Evolutionary conservation across 2,113 vertebrate genomes (phyloP).

Genomic region (Tetrao urogallus): DNA sequence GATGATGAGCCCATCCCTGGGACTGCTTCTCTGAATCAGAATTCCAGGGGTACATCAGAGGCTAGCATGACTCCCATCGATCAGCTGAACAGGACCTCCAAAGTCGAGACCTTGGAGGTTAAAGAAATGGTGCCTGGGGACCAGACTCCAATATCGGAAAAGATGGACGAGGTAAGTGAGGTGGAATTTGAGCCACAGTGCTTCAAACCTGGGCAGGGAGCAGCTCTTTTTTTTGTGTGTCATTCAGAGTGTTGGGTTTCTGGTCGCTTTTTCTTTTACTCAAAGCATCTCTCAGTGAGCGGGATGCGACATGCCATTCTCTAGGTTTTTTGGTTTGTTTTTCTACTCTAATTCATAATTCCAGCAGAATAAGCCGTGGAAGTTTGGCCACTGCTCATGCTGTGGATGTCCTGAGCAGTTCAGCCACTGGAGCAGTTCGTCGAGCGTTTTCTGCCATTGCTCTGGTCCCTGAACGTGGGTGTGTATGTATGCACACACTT

Average conservation of each 20-base stretch:
- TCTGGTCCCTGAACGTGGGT: background rate
- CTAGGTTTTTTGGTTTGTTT: conserved; percentile 25
- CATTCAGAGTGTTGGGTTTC: accelerated
- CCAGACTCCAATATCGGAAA: conserved; percentile 85
- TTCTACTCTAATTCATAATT: conserved; percentile 37
- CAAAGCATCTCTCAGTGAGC: background rate
- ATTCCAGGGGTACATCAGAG: conserved; percentile 72
- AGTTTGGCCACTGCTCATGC: conserved; percentile 23
- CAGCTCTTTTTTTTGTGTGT: background rate
- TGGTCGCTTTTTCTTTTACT: conserved; percentile 19
- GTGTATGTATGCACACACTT: background rate
- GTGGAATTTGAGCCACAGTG: background rate
- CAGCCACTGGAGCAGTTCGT: conserved; percentile 34
- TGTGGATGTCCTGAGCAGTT: background rate
- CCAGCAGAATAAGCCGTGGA: background rate
- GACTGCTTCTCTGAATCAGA: conserved; percentile 78
- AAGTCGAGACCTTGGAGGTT: conserved; percentile 75
- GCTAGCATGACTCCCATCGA: conserved; percentile 68
- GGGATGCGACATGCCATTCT: background rate
- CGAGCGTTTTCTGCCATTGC: conserved; percentile 23
- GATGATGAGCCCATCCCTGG: conserved; percentile 85
- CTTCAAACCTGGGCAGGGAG: background rate
- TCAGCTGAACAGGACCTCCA: conserved; percentile 75
- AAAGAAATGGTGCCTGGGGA: conserved; percentile 82
- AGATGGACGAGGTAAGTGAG: conserved; percentile 90